phyloP scores from a whole-genome alignment of 2,113 vertebrate species.

The Cariama cristata region DNA sequence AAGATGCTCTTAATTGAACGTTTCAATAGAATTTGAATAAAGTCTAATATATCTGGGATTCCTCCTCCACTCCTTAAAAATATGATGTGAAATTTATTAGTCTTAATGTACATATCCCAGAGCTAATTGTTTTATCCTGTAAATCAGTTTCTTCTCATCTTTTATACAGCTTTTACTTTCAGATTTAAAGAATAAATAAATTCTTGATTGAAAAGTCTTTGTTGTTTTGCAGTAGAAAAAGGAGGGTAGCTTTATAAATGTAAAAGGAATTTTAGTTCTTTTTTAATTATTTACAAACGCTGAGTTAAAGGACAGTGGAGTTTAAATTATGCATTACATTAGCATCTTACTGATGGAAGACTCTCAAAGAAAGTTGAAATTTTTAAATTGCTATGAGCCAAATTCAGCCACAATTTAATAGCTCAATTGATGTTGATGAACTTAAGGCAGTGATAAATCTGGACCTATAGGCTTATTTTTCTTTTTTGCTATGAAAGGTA shows the following conservation, averaged over 20 bases:
- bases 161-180: constrained; percentile 14
- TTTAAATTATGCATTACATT: constrained; percentile 78
- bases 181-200: constrained; percentile 32
- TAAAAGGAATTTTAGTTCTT: constrained; percentile 61
- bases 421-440: constrained; percentile 42
- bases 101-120: constrained; percentile 54
- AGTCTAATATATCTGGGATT: constrained; percentile 35
- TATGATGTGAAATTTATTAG: constrained; percentile 51
- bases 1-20: constrained; percentile 42
- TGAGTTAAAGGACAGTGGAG: constrained; percentile 65
- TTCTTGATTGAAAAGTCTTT: constrained; percentile 29
- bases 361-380: constrained; percentile 9
- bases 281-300: constrained; percentile 75
- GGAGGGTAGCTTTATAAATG: constrained; percentile 47
- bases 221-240: constrained; percentile 29
- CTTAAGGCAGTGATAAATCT: constrained; percentile 18
- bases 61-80: constrained; percentile 43
- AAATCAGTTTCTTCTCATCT: constrained; percentile 36
- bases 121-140: constrained; percentile 63
- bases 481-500: constrained; percentile 52
- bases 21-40: constrained; percentile 47
- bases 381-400: constrained; percentile 20
- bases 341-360: constrained; percentile 72
- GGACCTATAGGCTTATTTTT: constrained; percentile 15
- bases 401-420: constrained; percentile 33